Percentiles rank a stretch among this genome's conserved stretches.
phyloP scores from a whole-genome alignment of 2,113 vertebrate genomes.

The Dasyprocta punctata region DNA sequence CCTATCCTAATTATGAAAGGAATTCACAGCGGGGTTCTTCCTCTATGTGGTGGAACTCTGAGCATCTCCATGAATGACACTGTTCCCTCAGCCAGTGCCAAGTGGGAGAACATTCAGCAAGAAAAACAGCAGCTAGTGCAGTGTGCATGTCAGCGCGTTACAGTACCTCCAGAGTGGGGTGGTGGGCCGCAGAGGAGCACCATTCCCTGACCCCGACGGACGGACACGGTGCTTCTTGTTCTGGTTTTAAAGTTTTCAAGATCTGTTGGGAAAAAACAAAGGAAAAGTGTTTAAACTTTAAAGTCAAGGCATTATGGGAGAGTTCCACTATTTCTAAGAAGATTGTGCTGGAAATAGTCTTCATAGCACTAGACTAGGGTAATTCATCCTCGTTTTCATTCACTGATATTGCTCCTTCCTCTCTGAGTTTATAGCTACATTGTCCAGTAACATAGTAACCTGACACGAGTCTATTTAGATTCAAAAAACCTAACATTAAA shows the following conservation, averaged over 20 bases:
- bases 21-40: not conserved
- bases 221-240: conserved; percentile 93
- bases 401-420: not conserved
- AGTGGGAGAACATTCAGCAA: not conserved
- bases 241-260: conserved; percentile 97
- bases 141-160: not conserved
- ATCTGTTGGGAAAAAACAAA: conserved; percentile 87
- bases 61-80: conserved; percentile 7
- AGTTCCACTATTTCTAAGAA: not conserved
- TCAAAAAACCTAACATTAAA: not conserved
- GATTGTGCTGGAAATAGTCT: not conserved
- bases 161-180: conserved; percentile 94
- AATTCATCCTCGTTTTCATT: not conserved
- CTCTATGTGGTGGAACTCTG: not conserved
- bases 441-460: not conserved
- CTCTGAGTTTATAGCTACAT: not conserved
- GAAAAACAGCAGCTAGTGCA: not conserved
- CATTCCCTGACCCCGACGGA: conserved; percentile 97
- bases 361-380: too few relatives aligned
- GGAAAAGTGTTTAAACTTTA: not conserved
- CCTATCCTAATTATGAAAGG: not conserved
- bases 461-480: not conserved
- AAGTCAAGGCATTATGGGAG: not conserved
- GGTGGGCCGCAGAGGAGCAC: conserved; percentile 97
- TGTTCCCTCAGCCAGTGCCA: not conserved